These are phyloP conservation scores for Aricia artaxerxes DNA, from an alignment of 2,888 invertebrate species.

Conservation along the genomic window DNA sequence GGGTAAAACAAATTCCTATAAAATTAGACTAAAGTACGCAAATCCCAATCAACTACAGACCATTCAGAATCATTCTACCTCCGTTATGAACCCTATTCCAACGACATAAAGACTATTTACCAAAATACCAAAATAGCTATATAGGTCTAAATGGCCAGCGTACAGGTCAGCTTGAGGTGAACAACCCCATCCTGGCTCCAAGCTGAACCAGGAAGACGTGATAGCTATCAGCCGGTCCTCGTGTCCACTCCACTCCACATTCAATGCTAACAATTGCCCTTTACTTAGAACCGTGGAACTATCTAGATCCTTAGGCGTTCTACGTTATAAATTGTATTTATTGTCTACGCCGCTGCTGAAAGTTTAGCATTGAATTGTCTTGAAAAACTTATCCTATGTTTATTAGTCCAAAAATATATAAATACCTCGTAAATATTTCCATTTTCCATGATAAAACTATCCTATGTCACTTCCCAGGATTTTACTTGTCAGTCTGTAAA, in stretches of 20 bases:
- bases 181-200: slow-evolving; percentile 8
- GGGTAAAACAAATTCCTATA: too few relatives aligned
- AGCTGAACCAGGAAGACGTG: slow-evolving; percentile 2
- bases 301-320: neutral
- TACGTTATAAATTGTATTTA: neutral
- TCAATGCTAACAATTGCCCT: slow-evolving; percentile 4
- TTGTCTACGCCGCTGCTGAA: too few relatives aligned
- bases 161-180: neutral
- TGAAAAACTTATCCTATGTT: too few relatives aligned
- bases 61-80: neutral
- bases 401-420: too few relatives aligned
- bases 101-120: neutral
- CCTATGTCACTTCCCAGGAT: too few relatives aligned
- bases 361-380: too few relatives aligned
- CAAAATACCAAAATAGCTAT: too few relatives aligned
- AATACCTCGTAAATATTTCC: too few relatives aligned
- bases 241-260: neutral
- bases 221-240: neutral
- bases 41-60: neutral
- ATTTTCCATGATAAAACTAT: too few relatives aligned
- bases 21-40: too few relatives aligned
- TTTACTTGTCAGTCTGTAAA: too few relatives aligned
- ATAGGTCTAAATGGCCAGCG: neutral
- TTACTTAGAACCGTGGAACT: neutral
- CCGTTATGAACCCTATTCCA: too few relatives aligned